Base-by-base conservation (phyloP, 2,113 vertebrate species). In the Macroglossus sobrinus region DNA sequence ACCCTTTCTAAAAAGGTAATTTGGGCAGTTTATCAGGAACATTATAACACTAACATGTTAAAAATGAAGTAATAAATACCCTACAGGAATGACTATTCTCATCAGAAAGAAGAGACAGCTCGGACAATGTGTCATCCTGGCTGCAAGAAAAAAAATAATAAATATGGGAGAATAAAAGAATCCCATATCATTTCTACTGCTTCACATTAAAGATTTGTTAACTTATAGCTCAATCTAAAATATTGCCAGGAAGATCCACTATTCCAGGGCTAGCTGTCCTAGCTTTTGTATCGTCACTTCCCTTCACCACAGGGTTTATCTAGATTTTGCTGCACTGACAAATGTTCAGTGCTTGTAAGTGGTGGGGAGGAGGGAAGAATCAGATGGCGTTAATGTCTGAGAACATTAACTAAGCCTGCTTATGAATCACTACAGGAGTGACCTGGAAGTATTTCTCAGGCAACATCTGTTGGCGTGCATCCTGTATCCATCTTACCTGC, bases 401-500 rank as follows among this genome's bases (percentile, higher is more conserved):
- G 96, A 95, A 72, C 2, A 79, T 4, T 13, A 89, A 79, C 16
- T 50, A 16, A 47, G 26, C 59, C 53, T 75, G 71, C 40, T 85
- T 53, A 71, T 81, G 57, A 95, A 88, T 90, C 47, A 82, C 57
- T 68, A 28, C 1, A 69, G 59, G 64, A 43, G 40, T 45, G 38
- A 69, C 28, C 24, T 81, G 53, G 35, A 95, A 91, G 81, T 11
- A 66, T 69, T 72, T 69, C n/a, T 91, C 38, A 4, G 71, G 4
- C 35, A 88, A 72, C 28, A 90, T 50, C 35, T 84, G 53, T 43
- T 79, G 45, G 28, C 59, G 47, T 5, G 2, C 78, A n/a, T 68
- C 45, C 18, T 71, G 71, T 90, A 84, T 87, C 85, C 53, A 61
- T n/a, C 98, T 98, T 98, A 99, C 99, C 99, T 98, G 99, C 99